Evolutionary conservation across 2,113 vertebrate genomes (phyloP).

Genomic region (Choloepus hoffmanni): DNA sequence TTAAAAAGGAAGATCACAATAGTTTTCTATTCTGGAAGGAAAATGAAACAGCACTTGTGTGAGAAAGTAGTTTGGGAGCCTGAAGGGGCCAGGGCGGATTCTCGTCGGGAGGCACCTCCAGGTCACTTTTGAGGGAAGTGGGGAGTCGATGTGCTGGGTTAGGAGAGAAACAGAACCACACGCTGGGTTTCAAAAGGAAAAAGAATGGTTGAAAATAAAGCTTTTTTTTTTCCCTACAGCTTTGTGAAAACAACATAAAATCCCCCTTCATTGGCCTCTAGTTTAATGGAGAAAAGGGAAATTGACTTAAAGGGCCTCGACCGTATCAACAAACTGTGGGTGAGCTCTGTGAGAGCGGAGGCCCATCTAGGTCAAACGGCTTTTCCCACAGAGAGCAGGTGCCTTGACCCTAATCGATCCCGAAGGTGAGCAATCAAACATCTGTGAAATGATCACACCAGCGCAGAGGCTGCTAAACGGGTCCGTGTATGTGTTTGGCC

Average conservation of each 20-base stretch:
- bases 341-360: not conserved
- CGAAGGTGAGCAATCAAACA: not conserved
- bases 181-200: slow-evolving; percentile 21
- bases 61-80: slow-evolving; percentile 64
- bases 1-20: not conserved
- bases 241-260: slow-evolving; percentile 69
- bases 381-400: too few relatives aligned
- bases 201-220: slow-evolving; percentile 61
- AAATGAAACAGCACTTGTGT: not conserved
- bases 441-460: rapidly evolving
- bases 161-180: slow-evolving; percentile 49
- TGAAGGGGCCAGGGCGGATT: not conserved
- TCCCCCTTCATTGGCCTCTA: slow-evolving; percentile 21
- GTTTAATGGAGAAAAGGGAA: slow-evolving; percentile 59
- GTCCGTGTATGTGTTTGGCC: not conserved
- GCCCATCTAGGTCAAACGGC: not conserved
- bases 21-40: slow-evolving; percentile 39
- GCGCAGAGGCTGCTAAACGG: not conserved
- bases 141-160: slow-evolving; percentile 60
- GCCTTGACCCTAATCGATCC: not conserved
- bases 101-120: slow-evolving; percentile 12
- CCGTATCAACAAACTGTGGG: not conserved
- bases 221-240: slow-evolving; percentile 54
- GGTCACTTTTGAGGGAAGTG: not conserved
- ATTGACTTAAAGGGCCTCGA: not conserved